Percentiles rank a stretch among this genome's conserved stretches.
Evolutionary conservation across 2,888 invertebrate genomes (phyloP).

Genomic region (Thyatira batis): DNA sequence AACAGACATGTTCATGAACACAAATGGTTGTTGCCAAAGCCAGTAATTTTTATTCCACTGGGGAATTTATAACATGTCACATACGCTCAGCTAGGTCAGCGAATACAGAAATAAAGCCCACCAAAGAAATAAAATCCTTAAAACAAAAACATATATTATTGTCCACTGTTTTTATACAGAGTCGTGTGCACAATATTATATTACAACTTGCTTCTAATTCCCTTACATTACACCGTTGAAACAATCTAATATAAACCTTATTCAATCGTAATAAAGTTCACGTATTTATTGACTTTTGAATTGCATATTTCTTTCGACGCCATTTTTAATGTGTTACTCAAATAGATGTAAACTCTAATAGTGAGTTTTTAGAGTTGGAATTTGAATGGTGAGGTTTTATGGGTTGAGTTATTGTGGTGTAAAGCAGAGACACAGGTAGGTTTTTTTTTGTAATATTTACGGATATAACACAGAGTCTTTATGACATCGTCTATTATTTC

Average conservation of each 20-base stretch:
- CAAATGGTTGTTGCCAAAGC: too few species aligned
- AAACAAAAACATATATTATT: conserved; percentile 47
- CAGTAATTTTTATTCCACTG: too few species aligned
- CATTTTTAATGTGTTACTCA: not conserved
- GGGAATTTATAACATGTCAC: too few species aligned
- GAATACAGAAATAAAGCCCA: conserved; percentile 39
- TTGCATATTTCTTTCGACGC: not conserved
- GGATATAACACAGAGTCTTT: conserved; percentile 61
- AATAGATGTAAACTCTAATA: not conserved
- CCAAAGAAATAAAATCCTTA: conserved; percentile 56
- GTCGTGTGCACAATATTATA: conserved; percentile 69
- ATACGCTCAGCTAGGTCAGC: conserved; percentile 23
- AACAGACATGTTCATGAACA: too few species aligned
- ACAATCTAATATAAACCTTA: conserved; percentile 25
- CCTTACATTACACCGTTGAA: conserved; percentile 22
- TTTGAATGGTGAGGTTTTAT: not conserved
- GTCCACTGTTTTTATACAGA: conserved; percentile 52
- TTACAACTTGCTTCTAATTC: conserved; percentile 55
- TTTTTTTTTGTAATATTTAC: conserved; percentile 61
- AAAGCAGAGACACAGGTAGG: conserved; percentile 61
- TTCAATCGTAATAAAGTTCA: conserved; percentile 12
- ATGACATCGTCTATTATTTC: conserved; percentile 59
- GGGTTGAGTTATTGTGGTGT: conserved; percentile 1
- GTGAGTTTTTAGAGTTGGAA: not conserved
- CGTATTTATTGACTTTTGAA: conserved; percentile 14